phyloP scores from a whole-genome alignment of 2,113 vertebrate genomes.

The Parus major region DNA sequence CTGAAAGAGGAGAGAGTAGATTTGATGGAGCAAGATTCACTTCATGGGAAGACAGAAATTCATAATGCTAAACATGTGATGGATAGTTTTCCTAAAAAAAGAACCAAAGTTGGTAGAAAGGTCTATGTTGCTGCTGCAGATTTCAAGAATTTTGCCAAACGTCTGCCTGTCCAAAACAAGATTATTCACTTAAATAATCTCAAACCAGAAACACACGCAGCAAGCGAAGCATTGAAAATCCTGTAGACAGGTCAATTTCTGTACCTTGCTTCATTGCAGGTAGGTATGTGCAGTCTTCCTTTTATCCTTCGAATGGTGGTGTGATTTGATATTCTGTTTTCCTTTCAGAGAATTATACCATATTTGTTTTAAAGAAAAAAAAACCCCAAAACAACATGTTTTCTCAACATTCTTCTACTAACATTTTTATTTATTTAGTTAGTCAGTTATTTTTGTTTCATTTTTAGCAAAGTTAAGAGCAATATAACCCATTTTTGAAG shows the following conservation, averaged over 20 bases:
- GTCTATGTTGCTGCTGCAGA: not conserved
- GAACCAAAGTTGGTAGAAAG: not conserved
- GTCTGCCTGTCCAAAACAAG: not conserved
- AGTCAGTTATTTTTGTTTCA: not conserved
- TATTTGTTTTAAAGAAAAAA: not conserved
- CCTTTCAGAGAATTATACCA: not conserved
- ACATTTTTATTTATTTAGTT: not conserved
- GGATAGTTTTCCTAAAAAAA: not conserved
- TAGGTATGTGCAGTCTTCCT: not conserved
- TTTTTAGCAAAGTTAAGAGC: not conserved
- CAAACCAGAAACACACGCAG: not conserved
- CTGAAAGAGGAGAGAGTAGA: not conserved
- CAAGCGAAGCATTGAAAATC: not conserved
- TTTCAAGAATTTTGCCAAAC: not conserved
- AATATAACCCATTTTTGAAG: not conserved
- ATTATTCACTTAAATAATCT: not conserved
- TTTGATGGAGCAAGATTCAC: not conserved
- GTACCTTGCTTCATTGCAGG: not conserved
- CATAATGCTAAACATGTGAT: accelerated
- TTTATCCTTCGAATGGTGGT: not conserved
- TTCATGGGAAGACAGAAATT: not conserved
- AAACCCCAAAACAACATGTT: not conserved
- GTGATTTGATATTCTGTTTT: not conserved
- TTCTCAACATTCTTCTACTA: not conserved
- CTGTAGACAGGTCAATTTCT: not conserved